These are phyloP conservation scores for Platyura marginata DNA, from an alignment of 1,140 invertebrate genomes.

Conservation along the genomic window DNA sequence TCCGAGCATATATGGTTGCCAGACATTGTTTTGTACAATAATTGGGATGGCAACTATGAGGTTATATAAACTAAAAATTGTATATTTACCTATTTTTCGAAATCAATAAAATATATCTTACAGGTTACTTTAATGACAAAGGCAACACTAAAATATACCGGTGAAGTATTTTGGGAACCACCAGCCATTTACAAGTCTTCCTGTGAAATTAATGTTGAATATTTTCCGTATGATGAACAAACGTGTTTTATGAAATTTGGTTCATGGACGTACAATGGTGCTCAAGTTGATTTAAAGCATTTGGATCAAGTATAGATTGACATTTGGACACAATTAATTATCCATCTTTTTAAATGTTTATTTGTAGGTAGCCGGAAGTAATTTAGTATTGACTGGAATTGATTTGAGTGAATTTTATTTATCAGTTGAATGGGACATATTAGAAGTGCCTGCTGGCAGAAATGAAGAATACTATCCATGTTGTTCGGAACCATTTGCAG, in stretches of 20 bases:
- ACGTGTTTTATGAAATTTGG: constrained; percentile 92
- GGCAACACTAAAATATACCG: constrained; percentile 74
- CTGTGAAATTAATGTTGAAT: constrained; percentile 89
- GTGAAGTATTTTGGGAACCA: constrained; percentile 90
- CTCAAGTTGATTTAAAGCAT: constrained; percentile 74
- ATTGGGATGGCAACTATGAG: constrained; percentile 94
- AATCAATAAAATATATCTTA: constrained; percentile 5
- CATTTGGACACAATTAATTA: background rate
- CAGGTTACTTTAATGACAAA: constrained; percentile 91
- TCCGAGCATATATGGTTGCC: constrained; percentile 86
- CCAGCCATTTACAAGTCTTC: constrained; percentile 98
- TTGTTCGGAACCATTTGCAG: constrained; percentile 62
- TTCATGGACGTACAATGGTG: constrained; percentile 86
- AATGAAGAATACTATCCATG: constrained; percentile 89
- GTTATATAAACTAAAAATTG: constrained; percentile 13
- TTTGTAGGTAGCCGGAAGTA: constrained; percentile 40
- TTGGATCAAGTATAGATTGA: constrained; percentile 38
- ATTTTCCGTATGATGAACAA: constrained; percentile 89
- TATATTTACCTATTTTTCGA: background rate
- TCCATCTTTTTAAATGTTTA: background rate
- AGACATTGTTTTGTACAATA: constrained; percentile 77
- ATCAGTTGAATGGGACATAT: constrained; percentile 91
- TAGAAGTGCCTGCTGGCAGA: constrained; percentile 66
- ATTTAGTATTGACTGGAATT: constrained; percentile 63
- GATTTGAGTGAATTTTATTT: constrained; percentile 82